Base-by-base conservation (phyloP, 2,888 invertebrate genomes). In the Chaetoderma sp. region DNA sequence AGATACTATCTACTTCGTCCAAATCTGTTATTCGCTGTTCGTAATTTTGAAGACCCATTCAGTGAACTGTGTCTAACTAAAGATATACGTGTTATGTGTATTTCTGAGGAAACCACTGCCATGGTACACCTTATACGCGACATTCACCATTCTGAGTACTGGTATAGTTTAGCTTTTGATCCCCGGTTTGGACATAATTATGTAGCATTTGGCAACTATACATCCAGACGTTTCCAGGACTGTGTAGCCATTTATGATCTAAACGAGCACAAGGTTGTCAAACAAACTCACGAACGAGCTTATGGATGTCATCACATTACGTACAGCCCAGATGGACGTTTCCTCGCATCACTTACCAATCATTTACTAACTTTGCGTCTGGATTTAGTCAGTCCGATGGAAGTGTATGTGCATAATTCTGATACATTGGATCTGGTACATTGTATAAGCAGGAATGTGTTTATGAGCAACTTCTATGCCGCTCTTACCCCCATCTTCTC, bases 131-230 rank as follows among this genome's bases (percentile, higher is more conserved):
- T 61, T 4, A 65, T 68, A 13, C 60, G 65, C 44, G 68, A 68
- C 39, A 65, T 65, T n/a, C 52, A 52, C 32, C 28, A 52, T n/a
- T 60, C 65, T 18, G 56, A 47, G 25, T 55, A 63, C 44, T 68
- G 68, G 68, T 63, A 65, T 28, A 65, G 64, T 47, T 61, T 68
- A 28, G 68, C 68, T 27, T 68, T 68, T 32, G 55, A 68, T 47
- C 68, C 68, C 13, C 50, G 55, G 27, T 68, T 42, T 36, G 60
- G 57, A 13, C 42, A 42, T 13, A 55, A 55, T 27, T 36, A 52
- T 21, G 45, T 68, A 18, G 68, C 68, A 39, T 50, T 68, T 6
- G 68, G 68, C 6, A 68, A 68, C 33, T 67, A 63, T 50, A 67
- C 63, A 28, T 47, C 49, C n/a, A 44, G 60, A 27, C 47, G 58